Conservation (phyloP, 2,113 vertebrate species). For the Syngnathus floridae region DNA sequence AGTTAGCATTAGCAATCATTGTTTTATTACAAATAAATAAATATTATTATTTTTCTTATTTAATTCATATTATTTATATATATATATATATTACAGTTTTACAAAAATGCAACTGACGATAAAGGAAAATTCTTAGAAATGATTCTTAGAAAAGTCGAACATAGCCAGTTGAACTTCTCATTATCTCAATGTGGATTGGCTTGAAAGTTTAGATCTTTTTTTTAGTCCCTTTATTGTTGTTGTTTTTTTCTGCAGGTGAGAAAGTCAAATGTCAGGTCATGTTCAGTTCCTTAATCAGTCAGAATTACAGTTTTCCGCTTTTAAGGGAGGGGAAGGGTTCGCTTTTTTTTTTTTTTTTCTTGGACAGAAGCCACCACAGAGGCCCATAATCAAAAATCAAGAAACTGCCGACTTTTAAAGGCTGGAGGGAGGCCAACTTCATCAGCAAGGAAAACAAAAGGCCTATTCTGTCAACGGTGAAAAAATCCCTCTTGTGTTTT, state of each 20-base stretch:
- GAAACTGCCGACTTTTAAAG: conserved; percentile 54
- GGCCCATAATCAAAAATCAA: conserved; percentile 42
- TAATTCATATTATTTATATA: too few species aligned
- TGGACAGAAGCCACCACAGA: conserved; percentile 47
- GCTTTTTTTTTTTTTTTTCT: conserved; percentile 6
- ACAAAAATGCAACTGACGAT: not conserved
- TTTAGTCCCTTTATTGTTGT: not conserved
- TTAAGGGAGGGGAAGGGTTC: not conserved
- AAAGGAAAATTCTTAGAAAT: not conserved
- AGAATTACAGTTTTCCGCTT: conserved; percentile 20
- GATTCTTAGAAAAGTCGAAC: conserved; percentile 5
- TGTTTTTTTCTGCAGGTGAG: conserved; percentile 28
- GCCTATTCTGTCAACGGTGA: not conserved
- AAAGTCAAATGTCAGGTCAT: conserved; percentile 37
- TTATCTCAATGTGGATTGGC: conserved; percentile 28
- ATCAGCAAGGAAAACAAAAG: conserved; percentile 54
- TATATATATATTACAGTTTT: not conserved
- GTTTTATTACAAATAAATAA: too few species aligned
- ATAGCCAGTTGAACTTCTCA: conserved; percentile 14
- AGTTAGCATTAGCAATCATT: not conserved
- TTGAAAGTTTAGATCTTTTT: conserved; percentile 23
- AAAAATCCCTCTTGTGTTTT: conserved; percentile 39
- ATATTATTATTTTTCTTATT: too few species aligned
- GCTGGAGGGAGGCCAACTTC: conserved; percentile 62
- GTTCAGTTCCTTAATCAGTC: conserved; percentile 34